phyloP scores from a whole-genome alignment of 2,113 vertebrate species.

The Carlito syrichta region DNA sequence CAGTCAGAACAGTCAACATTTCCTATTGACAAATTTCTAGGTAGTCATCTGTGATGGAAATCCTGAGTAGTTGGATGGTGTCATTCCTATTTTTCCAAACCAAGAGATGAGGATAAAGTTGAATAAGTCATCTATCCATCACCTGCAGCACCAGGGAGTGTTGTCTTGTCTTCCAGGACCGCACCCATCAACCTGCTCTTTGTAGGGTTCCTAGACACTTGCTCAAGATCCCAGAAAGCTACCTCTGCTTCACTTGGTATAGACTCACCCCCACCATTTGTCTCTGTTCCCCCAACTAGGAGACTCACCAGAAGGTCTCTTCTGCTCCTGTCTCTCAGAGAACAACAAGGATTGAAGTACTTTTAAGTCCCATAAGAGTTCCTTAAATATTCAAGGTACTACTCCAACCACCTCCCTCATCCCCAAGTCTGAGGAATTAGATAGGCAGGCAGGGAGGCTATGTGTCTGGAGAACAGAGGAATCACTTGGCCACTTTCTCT shows the following conservation, averaged over 20 bases:
- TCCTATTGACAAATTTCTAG: background rate
- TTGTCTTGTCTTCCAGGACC: background rate
- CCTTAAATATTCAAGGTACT: background rate
- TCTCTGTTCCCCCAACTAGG: background rate
- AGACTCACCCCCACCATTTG: background rate
- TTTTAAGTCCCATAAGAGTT: background rate
- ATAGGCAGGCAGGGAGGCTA: background rate
- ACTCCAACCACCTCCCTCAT: background rate
- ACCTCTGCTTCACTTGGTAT: fast-evolving
- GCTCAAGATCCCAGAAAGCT: background rate
- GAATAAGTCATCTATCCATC: slow-evolving; percentile 9
- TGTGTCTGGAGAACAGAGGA: background rate
- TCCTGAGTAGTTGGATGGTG: slow-evolving; percentile 14
- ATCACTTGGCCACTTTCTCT: background rate
- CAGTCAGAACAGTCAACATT: slow-evolving; percentile 20
- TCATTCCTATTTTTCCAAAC: slow-evolving; percentile 45
- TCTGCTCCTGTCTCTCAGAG: background rate
- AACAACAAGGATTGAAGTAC: background rate
- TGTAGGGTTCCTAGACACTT: background rate
- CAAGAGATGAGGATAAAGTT: background rate
- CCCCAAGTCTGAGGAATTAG: background rate
- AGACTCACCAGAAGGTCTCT: background rate
- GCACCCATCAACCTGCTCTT: background rate
- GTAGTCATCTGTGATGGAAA: slow-evolving; percentile 28
- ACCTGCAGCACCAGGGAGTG: background rate